A percentile compares a stretch with the other conserved stretches of the same genome.
Evolutionary conservation across 1,140 invertebrate genomes (phyloP).

Genomic region (Leptoteleia sp.): DNA sequence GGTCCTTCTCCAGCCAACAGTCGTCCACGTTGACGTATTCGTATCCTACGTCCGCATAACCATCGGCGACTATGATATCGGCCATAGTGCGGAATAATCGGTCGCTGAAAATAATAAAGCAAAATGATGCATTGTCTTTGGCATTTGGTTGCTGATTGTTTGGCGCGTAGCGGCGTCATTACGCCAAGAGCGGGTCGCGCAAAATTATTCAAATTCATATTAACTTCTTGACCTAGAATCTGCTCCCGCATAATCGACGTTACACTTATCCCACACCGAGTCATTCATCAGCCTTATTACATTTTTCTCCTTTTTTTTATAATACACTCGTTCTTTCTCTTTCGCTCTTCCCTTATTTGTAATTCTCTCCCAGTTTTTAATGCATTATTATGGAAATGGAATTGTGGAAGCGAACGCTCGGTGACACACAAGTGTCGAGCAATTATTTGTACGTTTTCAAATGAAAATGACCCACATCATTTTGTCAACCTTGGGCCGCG

Average conservation of each 20-base stretch:
- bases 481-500: slow-evolving; percentile 31
- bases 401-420: slow-evolving; percentile 55
- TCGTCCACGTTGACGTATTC: slow-evolving; percentile 97
- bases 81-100: slow-evolving; percentile 95
- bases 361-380: too few relatives aligned
- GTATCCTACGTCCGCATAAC: slow-evolving; percentile 94
- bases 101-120: slow-evolving; percentile 86
- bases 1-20: slow-evolving; percentile 94
- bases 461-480: slow-evolving; percentile 52
- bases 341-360: too few relatives aligned
- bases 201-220: slow-evolving; percentile 50
- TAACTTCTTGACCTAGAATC: slow-evolving; percentile 54
- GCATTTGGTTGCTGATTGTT: background rate
- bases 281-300: too few relatives aligned
- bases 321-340: too few relatives aligned
- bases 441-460: slow-evolving; percentile 35
- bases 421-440: slow-evolving; percentile 31
- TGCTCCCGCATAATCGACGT: slow-evolving; percentile 41
- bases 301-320: slow-evolving; percentile 11
- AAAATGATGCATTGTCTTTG: slow-evolving; percentile 35
- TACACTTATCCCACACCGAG: slow-evolving; percentile 51
- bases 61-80: slow-evolving; percentile 92
- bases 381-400: too few relatives aligned
- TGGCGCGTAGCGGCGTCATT: slow-evolving; percentile 8
- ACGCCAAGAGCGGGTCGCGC: slow-evolving; percentile 3